phyloP scores from a whole-genome alignment of 1,140 invertebrate genomes.

The Megalopta genalis region DNA sequence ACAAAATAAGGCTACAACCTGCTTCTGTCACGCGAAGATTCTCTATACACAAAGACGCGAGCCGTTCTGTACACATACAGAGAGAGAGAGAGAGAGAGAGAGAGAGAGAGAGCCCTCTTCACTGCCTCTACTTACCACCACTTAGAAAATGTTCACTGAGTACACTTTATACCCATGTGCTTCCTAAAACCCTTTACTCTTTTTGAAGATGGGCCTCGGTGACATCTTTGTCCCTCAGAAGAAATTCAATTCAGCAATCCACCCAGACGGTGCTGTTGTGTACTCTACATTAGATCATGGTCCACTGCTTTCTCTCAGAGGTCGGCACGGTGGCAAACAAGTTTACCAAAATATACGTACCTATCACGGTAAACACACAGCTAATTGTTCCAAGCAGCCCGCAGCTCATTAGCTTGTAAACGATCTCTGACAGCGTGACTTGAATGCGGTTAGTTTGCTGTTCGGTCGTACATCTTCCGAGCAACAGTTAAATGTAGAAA shows the following conservation, averaged over 20 bases:
- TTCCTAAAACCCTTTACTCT: slow-evolving; percentile 40
- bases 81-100: too few species aligned
- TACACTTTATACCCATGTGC: slow-evolving; percentile 47
- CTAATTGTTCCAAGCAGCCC: not conserved
- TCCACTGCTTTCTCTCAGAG: slow-evolving; percentile 26
- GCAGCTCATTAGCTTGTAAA: not conserved
- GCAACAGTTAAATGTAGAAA: too few species aligned
- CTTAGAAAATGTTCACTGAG: slow-evolving; percentile 58
- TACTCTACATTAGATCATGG: slow-evolving; percentile 25
- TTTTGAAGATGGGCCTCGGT: slow-evolving; percentile 33
- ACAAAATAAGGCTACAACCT: slow-evolving; percentile 47
- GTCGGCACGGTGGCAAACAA: not conserved
- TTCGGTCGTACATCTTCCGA: too few species aligned
- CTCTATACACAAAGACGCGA: slow-evolving; percentile 18
- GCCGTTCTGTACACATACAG: slow-evolving; percentile 19
- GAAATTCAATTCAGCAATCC: slow-evolving; percentile 54
- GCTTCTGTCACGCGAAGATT: slow-evolving; percentile 4
- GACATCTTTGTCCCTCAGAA: slow-evolving; percentile 22
- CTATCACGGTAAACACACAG: not conserved
- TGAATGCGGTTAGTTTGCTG: too few species aligned
- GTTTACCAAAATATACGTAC: not conserved
- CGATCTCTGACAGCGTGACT: not conserved
- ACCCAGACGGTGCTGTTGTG: slow-evolving; percentile 25
- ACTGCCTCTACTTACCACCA: slow-evolving; percentile 57
- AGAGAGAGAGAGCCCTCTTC: slow-evolving; percentile 41